A percentile compares a stretch with the other conserved stretches of the same genome.
Conservation (phyloP, 2,797 vertebrate species). For the Myotis planiceps region DNA sequence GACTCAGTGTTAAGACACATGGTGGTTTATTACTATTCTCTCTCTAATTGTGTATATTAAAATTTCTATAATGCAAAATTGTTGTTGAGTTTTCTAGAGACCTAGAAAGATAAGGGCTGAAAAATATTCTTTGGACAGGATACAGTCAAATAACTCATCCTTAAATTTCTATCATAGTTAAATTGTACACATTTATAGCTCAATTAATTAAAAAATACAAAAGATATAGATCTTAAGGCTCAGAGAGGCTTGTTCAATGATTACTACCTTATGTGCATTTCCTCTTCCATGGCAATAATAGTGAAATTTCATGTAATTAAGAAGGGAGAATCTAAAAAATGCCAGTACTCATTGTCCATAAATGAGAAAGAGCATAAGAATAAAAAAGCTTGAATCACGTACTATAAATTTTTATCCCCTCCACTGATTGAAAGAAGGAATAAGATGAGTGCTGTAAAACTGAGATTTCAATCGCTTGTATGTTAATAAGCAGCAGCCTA, state of each 20-base stretch:
- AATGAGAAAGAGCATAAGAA: neutral
- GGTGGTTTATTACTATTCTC: neutral
- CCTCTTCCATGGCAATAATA: neutral
- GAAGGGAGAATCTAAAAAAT: neutral
- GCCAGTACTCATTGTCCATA: neutral
- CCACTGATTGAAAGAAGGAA: neutral
- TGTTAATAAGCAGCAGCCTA: neutral
- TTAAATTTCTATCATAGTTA: neutral
- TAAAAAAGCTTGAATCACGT: neutral
- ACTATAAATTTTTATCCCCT: neutral
- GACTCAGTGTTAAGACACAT: neutral
- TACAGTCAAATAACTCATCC: neutral
- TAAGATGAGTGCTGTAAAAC: neutral
- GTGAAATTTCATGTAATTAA: neutral
- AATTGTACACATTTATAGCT: neutral
- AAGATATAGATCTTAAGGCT: neutral
- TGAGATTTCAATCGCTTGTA: neutral
- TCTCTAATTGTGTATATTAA: neutral
- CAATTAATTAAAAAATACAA: neutral
- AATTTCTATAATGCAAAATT: neutral
- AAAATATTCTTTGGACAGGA: neutral
- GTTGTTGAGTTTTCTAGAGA: neutral
- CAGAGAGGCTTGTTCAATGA: neutral
- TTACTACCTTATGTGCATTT: neutral
- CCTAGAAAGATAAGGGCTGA: neutral